Base-by-base conservation (phyloP, 2,113 vertebrate genomes). In the Upupa epops region DNA sequence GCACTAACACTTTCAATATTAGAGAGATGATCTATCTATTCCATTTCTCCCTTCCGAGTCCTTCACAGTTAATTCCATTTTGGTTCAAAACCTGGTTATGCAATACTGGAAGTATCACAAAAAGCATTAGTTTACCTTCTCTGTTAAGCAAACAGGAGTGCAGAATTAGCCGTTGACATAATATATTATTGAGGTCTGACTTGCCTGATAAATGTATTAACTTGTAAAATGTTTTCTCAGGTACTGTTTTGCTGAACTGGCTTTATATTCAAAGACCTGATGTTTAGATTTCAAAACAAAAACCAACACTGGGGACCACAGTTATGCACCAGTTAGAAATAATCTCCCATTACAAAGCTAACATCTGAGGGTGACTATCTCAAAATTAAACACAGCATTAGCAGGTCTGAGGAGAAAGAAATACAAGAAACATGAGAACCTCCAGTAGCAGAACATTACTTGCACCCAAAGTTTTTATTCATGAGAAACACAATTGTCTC, bases 261-360 rank as follows among this genome's bases (percentile, higher is more conserved):
- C 73, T 94, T 83, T 54, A 71, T 83, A 88, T 85, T 48, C 85
- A 59, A 74, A 73, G 42, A 21, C 37, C 59, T 4, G 36, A 64
- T 40, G 36, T 86, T 92, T 88, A 56, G 63, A 88, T 95, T 95
- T 83, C 80, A 72, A 90, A 91, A 76, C n/a, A 37, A 71, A 91
- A 71, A 49, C 79, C 42, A 59, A 49, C 72, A 78, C 11, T 13
- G 11, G 36, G 28, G n/a, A 93, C 21, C 49, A 61, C 9, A 69
- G 69, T 58, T 68, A 78, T 9, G 17, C 17, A 45, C 21, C 25
- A 3, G 46, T 55, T 37, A 32, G 54, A 93, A 94, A 82, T 61
- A 86, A 75, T 46, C 86, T 69, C 52, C 49, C 42, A 31, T 68
- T 76, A 52, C 37, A 60, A 0, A 72, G 72, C 76, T 5, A n/a